Conservation (phyloP, 2,888 invertebrate species). For the Macrosoma leucophasiata region DNA sequence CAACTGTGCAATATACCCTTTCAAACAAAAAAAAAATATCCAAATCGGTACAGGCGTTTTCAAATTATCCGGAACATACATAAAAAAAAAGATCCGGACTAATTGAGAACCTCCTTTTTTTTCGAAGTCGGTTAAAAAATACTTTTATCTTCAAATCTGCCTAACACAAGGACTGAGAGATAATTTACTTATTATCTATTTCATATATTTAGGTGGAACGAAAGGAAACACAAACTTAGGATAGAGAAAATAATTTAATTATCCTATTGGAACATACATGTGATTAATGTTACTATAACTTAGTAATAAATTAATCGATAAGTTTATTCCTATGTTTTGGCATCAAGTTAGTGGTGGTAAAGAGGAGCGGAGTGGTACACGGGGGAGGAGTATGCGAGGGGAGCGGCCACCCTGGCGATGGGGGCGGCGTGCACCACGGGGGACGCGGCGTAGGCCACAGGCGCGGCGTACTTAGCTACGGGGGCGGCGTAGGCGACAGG, state of each 20-base stretch:
- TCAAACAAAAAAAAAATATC: too few species aligned
- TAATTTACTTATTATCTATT: too few species aligned
- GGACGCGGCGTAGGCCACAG: conserved; percentile 38
- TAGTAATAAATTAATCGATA: conserved; percentile 10
- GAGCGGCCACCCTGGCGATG: conserved; percentile 28
- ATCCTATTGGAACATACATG: conserved; percentile 31
- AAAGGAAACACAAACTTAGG: conserved; percentile 12
- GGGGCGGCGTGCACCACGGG: conserved; percentile 38
- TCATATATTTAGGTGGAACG: too few species aligned
- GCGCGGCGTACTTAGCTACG: conserved; percentile 38
- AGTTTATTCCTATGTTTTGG: conserved; percentile 43
- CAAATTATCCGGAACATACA: too few species aligned
- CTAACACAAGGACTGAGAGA: too few species aligned
- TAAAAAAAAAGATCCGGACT: too few species aligned
- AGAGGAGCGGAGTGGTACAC: conserved; percentile 37
- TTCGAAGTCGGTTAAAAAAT: too few species aligned
- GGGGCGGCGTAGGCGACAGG: conserved; percentile 49
- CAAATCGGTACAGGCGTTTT: too few species aligned
- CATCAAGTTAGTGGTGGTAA: conserved; percentile 56
- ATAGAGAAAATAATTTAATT: conserved; percentile 42
- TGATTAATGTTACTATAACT: conserved; percentile 13
- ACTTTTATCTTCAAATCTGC: too few species aligned
- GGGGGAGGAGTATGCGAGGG: conserved; percentile 32
- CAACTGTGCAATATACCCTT: too few species aligned
- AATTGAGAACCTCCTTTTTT: too few species aligned